Evolutionary conservation across 2,113 vertebrate species (phyloP), one percentile per base, ranked within the genome.

Genomic region (Puffinus mauretanicus): DNA sequence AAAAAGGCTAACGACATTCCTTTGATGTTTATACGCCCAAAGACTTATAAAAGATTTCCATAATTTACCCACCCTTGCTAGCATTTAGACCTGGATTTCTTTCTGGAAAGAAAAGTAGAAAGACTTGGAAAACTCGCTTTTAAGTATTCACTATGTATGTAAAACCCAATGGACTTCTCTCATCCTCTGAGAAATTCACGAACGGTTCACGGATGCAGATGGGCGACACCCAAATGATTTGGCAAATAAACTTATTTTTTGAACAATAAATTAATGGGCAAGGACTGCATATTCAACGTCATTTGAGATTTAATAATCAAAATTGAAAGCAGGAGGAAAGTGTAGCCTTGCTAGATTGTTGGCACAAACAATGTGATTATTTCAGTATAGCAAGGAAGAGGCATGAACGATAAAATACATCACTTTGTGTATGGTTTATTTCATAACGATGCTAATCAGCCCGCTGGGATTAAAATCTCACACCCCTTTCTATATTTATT

Each of bases 31-130:
- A 77, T 94, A 80, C 61, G 93, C 96, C 95, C 95, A 94, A 96
- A 96, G 97, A 97, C 97, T 98, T 96, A 97, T 95, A 96, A 93
- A 83, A 97, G 98, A 97, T 98, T 97, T 98, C 97, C 96, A 95
- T 97, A 98, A 97, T 94, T 97, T 97, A 97, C 90, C 93, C 96
- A 94, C 82, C 88, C 94, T 96, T 97, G 91, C 96, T 96, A 88
- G 92, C 94, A 96, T 96, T 97, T 97, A 97, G 96, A 97, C 95
- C 96, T 97, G 97, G 96, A 97, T 97, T 97, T 96, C 95, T 94
- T 97, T 94, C 93, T 93, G 94, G 95, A 95, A 96, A 92, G 93
- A 94, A 96, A 97, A 97, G 95, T 96, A 91, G 97, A 96, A 96
- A 97, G 96, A 97, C 96, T 96, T 17, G 93, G 94, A 93, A 90